phyloP scores from a whole-genome alignment of 2,888 invertebrate species.

The Ophion obscuratus region DNA sequence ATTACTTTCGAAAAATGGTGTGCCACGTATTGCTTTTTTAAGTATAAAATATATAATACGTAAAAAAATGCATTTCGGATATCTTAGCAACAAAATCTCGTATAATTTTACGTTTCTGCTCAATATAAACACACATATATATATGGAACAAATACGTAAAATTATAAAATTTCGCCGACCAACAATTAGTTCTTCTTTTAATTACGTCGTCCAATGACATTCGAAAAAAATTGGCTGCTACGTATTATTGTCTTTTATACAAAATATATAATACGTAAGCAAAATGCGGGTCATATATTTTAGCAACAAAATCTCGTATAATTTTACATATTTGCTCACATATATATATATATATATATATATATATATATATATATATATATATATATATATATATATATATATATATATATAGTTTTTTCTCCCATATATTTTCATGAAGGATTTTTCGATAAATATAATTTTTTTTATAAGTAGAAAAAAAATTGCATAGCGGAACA shows the following conservation, averaged over 20 bases:
- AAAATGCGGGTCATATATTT: background rate
- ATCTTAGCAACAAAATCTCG: conserved; percentile 17
- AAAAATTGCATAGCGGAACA: conserved; percentile 33
- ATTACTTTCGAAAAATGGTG: too few species aligned
- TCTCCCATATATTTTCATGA: background rate
- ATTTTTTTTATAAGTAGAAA: conserved; percentile 21
- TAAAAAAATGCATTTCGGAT: too few species aligned
- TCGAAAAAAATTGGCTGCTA: too few species aligned
- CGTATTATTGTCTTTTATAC: too few species aligned
- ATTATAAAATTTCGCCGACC: too few species aligned
- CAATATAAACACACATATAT: too few species aligned
- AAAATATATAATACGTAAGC: too few species aligned
- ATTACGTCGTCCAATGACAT: too few species aligned
- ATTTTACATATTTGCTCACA: background rate
- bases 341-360: background rate
- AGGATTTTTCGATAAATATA: conserved; percentile 10
- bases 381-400: background rate
- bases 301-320: conserved; percentile 5
- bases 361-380: background rate
- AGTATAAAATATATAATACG: too few species aligned
- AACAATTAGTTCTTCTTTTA: too few species aligned
- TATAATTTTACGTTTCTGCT: background rate
- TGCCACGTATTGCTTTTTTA: too few species aligned
- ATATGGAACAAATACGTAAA: too few species aligned
- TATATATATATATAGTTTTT: background rate